These are phyloP conservation scores for Caenorhabditis doughertyi DNA, from an alignment of 2,888 invertebrate species.

Conservation along the genomic window DNA sequence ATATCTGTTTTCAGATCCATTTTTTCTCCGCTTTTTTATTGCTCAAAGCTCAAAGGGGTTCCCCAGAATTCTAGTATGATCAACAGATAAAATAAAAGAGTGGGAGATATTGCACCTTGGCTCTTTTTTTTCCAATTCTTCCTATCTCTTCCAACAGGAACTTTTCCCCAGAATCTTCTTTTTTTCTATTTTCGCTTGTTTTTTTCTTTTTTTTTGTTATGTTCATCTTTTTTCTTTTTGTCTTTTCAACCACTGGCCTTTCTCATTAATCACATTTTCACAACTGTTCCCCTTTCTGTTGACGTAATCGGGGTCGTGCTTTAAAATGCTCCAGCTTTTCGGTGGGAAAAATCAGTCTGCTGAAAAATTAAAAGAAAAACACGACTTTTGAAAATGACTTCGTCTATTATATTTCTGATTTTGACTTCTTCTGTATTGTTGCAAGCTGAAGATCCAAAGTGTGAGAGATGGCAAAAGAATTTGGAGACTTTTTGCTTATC, in stretches of 20 bases:
- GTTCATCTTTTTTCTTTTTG: not conserved
- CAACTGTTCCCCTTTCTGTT: slow-evolving; percentile 44
- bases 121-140: too few relatives aligned
- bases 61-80: not conserved
- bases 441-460: slow-evolving; percentile 35
- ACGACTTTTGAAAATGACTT: slow-evolving; percentile 3
- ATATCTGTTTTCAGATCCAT: not conserved
- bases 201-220: slow-evolving; percentile 7
- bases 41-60: slow-evolving; percentile 24
- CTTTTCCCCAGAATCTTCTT: slow-evolving; percentile 16
- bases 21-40: not conserved
- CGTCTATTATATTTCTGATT: slow-evolving; percentile 18
- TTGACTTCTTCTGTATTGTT: slow-evolving; percentile 28
- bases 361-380: not conserved
- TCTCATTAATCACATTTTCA: slow-evolving; percentile 38
- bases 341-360: slow-evolving; percentile 4
- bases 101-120: too few relatives aligned
- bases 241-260: slow-evolving; percentile 14
- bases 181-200: slow-evolving; percentile 1
- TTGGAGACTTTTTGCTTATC: slow-evolving; percentile 32
- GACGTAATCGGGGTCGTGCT: slow-evolving; percentile 25
- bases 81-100: too few relatives aligned
- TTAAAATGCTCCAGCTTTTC: slow-evolving; percentile 33
- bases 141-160: too few relatives aligned
- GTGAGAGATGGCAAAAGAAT: slow-evolving; percentile 53